Evolutionary conservation across 2,113 vertebrate genomes (phyloP).

Genomic region (Muscicapa adusta): DNA sequence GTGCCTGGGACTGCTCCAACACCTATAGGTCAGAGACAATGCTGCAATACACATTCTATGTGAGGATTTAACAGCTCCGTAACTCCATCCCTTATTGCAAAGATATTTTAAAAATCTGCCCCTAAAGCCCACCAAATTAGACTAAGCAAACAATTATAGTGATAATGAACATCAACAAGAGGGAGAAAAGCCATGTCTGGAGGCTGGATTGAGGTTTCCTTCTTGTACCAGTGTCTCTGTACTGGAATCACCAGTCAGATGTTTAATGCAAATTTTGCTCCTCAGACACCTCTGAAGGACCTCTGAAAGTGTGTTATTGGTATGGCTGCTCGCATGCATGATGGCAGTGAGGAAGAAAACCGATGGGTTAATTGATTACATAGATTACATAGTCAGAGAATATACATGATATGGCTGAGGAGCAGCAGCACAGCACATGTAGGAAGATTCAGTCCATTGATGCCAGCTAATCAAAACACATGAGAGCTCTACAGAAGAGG

Average conservation of each 20-base stretch:
- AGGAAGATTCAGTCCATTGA: neutral
- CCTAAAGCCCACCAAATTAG: neutral
- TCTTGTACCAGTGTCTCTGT: neutral
- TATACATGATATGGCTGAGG: neutral
- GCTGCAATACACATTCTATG: neutral
- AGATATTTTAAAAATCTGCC: neutral
- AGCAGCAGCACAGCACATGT: neutral
- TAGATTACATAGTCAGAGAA: neutral
- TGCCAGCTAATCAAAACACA: neutral
- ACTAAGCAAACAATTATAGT: neutral
- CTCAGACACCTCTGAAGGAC: neutral
- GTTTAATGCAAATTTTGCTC: neutral
- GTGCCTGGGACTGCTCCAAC: neutral
- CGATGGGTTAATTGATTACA: neutral
- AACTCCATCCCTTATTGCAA: neutral
- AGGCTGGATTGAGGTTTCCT: neutral
- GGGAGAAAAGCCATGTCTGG: neutral
- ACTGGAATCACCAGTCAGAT: neutral
- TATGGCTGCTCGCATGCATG: rapidly evolving
- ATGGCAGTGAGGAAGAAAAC: neutral
- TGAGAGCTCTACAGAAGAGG: neutral
- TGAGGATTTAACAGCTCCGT: neutral
- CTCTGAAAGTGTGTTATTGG: neutral
- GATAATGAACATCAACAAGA: neutral
- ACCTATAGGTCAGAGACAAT: neutral